A percentile compares a stretch with the other conserved stretches of the same genome.
These are phyloP conservation scores for Pandemis corylana DNA, from an alignment of 2,888 invertebrate genomes.

Conservation along the genomic window DNA sequence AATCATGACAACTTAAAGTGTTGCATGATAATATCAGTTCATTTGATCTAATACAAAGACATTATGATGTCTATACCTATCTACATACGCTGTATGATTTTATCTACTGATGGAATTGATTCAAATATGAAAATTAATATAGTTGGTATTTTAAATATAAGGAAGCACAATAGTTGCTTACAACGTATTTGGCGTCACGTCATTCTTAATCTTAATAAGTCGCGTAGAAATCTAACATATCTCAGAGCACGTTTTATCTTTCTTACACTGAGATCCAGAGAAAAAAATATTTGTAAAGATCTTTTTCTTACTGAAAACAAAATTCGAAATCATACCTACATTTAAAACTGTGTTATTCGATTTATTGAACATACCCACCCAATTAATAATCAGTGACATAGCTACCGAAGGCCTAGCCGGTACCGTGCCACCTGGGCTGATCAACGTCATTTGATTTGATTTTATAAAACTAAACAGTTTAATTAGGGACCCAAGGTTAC, in stretches of 20 bases:
- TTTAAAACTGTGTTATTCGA: not conserved
- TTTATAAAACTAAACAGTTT: too few species aligned
- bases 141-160: slow-evolving; percentile 41
- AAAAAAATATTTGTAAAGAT: not conserved
- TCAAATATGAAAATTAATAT: slow-evolving; percentile 51
- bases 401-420: too few species aligned
- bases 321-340: not conserved
- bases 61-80: not conserved
- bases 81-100: slow-evolving; percentile 37
- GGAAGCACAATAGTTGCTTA: slow-evolving; percentile 21
- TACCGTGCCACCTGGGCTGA: too few species aligned
- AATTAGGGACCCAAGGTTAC: too few species aligned
- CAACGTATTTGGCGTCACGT: slow-evolving; percentile 13
- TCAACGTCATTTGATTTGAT: too few species aligned
- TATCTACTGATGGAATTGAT: slow-evolving; percentile 74
- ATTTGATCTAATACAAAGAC: slow-evolving; percentile 20
- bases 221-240: slow-evolving; percentile 25
- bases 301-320: not conserved
- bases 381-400: not conserved
- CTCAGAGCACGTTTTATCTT: slow-evolving; percentile 30
- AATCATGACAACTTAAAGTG: slow-evolving; percentile 10
- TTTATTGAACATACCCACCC: not conserved
- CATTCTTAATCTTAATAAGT: slow-evolving; percentile 24
- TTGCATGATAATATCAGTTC: not conserved
- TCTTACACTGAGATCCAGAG: slow-evolving; percentile 6